These are phyloP conservation scores for Tragelaphus scriptus DNA, from an alignment of 2,113 vertebrate genomes.

Conservation along the genomic window DNA sequence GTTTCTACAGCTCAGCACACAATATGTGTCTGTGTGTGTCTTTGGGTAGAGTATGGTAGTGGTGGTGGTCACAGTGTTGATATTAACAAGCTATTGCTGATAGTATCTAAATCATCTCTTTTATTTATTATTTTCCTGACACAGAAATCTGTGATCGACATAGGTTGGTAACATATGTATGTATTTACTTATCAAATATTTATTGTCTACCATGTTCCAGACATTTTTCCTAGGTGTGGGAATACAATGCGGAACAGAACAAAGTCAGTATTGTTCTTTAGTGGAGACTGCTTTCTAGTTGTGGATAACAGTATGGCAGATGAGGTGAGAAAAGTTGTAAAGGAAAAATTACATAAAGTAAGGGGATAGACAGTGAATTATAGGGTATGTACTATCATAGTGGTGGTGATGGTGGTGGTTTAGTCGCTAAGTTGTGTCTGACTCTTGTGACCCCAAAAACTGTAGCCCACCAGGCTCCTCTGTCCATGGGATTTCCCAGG, in stretches of 20 bases:
- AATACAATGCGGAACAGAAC: not conserved
- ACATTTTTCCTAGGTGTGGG: not conserved
- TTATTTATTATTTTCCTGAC: not conserved
- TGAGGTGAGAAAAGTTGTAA: not conserved
- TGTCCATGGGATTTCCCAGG: not conserved
- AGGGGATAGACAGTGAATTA: not conserved
- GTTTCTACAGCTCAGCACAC: not conserved
- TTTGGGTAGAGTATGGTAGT: not conserved
- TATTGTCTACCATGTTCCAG: not conserved
- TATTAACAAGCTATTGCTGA: not conserved
- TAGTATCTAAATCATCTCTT: not conserved
- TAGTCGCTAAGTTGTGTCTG: not conserved
- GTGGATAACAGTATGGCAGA: not conserved
- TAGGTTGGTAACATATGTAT: not conserved
- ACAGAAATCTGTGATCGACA: not conserved
- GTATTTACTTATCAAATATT: not conserved
- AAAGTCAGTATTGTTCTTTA: not conserved
- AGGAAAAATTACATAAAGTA: not conserved
- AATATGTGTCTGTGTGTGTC: not conserved
- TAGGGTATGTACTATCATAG: not conserved
- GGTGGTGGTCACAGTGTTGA: not conserved
- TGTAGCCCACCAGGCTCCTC: not conserved
- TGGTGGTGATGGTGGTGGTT: not conserved
- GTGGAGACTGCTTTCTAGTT: not conserved
- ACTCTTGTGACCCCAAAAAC: not conserved